A percentile compares a stretch with the other conserved stretches of the same genome.
Evolutionary conservation across 2,888 invertebrate genomes (phyloP).

Genomic region (Galeopsomyia nigrocyanea): DNA sequence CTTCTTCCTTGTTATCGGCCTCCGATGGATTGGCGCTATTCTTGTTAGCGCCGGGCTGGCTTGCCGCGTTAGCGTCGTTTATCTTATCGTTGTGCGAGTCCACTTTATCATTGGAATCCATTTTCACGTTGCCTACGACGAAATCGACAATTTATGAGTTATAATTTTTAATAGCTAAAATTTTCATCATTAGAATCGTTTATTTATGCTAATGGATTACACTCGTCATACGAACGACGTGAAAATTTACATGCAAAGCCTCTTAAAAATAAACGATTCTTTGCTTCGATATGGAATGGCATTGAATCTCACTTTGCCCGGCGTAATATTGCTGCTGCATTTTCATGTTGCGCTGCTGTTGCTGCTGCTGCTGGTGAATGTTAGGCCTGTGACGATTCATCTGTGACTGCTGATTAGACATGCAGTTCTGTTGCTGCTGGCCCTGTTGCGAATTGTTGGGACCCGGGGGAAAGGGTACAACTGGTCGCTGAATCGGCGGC

Average conservation of each 20-base stretch:
- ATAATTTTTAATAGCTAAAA: slow-evolving; percentile 47
- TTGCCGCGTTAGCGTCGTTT: slow-evolving; percentile 59
- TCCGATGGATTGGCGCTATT: slow-evolving; percentile 64
- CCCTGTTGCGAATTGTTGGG: slow-evolving; percentile 63
- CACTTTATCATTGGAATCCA: slow-evolving; percentile 65
- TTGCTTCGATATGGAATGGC: slow-evolving; percentile 43
- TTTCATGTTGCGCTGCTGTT: slow-evolving; percentile 65
- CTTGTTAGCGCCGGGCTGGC: slow-evolving; percentile 61
- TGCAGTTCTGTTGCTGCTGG: slow-evolving; percentile 64
- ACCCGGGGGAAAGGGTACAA: slow-evolving; percentile 70
- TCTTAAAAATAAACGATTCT: slow-evolving; percentile 54
- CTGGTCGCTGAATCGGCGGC: slow-evolving; percentile 72
- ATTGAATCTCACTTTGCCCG: slow-evolving; percentile 68
- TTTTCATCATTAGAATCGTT: slow-evolving; percentile 44
- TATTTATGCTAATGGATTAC: slow-evolving; percentile 41
- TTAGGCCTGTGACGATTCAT: slow-evolving; percentile 63
- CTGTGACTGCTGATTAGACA: slow-evolving; percentile 65
- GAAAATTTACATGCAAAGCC: too few relatives aligned
- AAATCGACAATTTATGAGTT: slow-evolving; percentile 43
- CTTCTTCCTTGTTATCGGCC: slow-evolving; percentile 65
- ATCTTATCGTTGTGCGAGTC: slow-evolving; percentile 67
- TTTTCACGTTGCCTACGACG: slow-evolving; percentile 65
- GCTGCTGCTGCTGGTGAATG: slow-evolving; percentile 64
- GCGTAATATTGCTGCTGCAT: slow-evolving; percentile 72
- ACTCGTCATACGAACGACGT: too few relatives aligned